Evolutionary conservation across 2,888 invertebrate species (phyloP).

Genomic region (Chirona hameri): DNA sequence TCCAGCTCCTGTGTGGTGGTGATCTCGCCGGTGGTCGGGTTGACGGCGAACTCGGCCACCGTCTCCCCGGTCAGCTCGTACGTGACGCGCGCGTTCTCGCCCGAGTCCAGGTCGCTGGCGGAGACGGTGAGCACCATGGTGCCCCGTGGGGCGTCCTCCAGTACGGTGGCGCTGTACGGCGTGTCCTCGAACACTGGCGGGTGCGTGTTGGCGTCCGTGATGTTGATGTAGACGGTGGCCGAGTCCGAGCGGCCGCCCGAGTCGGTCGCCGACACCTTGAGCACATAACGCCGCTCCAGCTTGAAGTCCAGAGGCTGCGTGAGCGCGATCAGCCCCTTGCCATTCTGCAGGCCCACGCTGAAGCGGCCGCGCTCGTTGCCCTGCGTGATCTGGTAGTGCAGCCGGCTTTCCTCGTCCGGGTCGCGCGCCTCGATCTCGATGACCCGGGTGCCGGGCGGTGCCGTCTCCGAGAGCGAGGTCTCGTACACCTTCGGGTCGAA

Average conservation of each 20-base stretch:
- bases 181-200: slow-evolving; percentile 90
- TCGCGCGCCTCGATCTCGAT: slow-evolving; percentile 84
- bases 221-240: slow-evolving; percentile 83
- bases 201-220: slow-evolving; percentile 92
- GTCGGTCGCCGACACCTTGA: slow-evolving; percentile 82
- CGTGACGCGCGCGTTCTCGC: slow-evolving; percentile 49
- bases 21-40: slow-evolving; percentile 89
- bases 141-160: slow-evolving; percentile 88
- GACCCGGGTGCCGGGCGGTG: slow-evolving; percentile 80
- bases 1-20: slow-evolving; percentile 80
- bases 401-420: slow-evolving; percentile 77
- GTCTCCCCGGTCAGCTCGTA: slow-evolving; percentile 47
- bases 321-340: slow-evolving; percentile 71
- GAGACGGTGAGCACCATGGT: slow-evolving; percentile 60
- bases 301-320: slow-evolving; percentile 90
- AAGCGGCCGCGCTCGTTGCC: slow-evolving; percentile 57
- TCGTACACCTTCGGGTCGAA: slow-evolving; percentile 59
- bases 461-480: slow-evolving; percentile 58
- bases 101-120: slow-evolving; percentile 51
- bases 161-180: slow-evolving; percentile 80
- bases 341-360: slow-evolving; percentile 84
- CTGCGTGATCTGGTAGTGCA: slow-evolving; percentile 45
- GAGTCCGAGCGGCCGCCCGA: slow-evolving; percentile 82
- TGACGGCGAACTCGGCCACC: slow-evolving; percentile 70
- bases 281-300: slow-evolving; percentile 78